phyloP scores from a whole-genome alignment of 2,888 invertebrate genomes.

The Hanleya hanleyi region DNA sequence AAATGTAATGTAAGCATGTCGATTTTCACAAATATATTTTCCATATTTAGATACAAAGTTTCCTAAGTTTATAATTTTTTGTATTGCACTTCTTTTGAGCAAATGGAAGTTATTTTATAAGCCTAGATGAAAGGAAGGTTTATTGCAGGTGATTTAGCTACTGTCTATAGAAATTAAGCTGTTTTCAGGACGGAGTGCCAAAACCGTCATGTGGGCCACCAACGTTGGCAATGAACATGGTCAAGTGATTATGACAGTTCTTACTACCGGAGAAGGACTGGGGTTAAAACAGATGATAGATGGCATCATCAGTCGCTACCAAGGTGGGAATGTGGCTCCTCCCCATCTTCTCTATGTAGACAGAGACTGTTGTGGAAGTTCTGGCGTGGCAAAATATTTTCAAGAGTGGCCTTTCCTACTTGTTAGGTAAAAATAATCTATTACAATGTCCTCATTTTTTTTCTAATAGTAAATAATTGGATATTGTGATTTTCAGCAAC shows the following conservation, averaged over 20 bases:
- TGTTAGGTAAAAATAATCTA: too few relatives aligned
- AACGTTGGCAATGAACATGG: too few relatives aligned
- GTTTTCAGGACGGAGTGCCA: constrained; percentile 31
- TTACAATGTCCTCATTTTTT: too few relatives aligned
- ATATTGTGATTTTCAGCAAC: too few relatives aligned
- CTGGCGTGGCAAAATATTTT: neutral
- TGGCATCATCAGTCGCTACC: constrained; percentile 40
- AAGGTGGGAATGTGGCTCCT: constrained; percentile 31
- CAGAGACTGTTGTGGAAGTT: constrained; percentile 47
- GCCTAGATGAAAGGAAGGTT: too few relatives aligned
- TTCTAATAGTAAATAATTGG: too few relatives aligned
- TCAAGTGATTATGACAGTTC: constrained; percentile 43
- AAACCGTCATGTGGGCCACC: constrained; percentile 45
- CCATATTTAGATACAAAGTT: too few relatives aligned
- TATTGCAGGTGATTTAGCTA: neutral
- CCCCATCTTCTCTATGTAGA: constrained; percentile 51
- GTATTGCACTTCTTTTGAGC: too few relatives aligned
- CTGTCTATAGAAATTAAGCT: constrained; percentile 26
- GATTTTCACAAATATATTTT: too few relatives aligned
- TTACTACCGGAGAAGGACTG: constrained; percentile 41
- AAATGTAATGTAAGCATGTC: too few relatives aligned
- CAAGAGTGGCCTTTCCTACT: neutral
- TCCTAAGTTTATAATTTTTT: too few relatives aligned
- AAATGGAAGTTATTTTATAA: too few relatives aligned
- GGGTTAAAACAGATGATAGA: constrained; percentile 36